Base-by-base conservation (phyloP, 1,140 invertebrate genomes). In the Drosophila fuyamai region DNA sequence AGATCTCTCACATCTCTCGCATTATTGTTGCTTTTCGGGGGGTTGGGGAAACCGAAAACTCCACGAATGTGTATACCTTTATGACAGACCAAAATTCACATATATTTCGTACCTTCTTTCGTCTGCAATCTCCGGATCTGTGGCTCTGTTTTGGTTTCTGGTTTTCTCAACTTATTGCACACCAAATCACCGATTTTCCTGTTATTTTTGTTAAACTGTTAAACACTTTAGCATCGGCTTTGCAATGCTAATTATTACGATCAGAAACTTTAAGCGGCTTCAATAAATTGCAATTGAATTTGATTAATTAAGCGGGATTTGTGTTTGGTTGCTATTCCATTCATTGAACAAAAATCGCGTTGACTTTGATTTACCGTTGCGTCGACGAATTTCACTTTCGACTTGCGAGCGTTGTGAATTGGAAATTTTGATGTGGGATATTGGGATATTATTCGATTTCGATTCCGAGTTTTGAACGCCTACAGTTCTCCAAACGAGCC, bases 291-390 rank as follows among this genome's bases (percentile, higher is more conserved):
- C 46, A 66, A 67, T 65, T 68, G 61, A 51, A 68, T 68, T 70
- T 60, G 40, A 73, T 77, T 58, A 58, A 50, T 51, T 72, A 63
- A 57, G 72, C 51, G 36, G 76, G 78, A 35, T 51, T 56, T 50
- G 58, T 63, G 29, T 66, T 58, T 57, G 43, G 35, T 74, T 48
- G 63, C 57, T 61, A 67, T 70, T 88, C 75, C 72, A 86, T 89
- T 88, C 84, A 89, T 62, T 62, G 14, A 62, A 58, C 59, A 86
- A 76, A 76, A 73, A 79, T 48, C 48, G 78, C 59, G 78, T 55
- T 88, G 83, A 54, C 43, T 89, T 88, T 89, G 51, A 44, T 88
- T 89, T 70, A 89, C 83, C 83, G 83, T 88, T 83, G 54, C 60
- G 58, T 59, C 76, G 68, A 66, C 44, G 46, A 84, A 79, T 88